Evolutionary conservation across 1,140 invertebrate species (phyloP), one percentile per base, ranked within the genome.

Genomic region (Drosophila ogumai): DNA sequence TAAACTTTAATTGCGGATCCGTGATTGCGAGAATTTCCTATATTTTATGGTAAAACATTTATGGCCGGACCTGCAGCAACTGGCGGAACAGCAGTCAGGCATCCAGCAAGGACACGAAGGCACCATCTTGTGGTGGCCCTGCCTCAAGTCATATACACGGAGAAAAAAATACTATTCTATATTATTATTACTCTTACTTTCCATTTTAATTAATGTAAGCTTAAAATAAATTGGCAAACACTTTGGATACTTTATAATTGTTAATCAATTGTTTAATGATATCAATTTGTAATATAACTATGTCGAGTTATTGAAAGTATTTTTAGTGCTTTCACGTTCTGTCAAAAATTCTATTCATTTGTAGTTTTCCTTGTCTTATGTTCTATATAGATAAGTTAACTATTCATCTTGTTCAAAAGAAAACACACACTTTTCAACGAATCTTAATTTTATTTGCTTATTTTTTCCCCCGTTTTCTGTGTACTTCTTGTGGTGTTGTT

Each of bases 31-130:
- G 15, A 47, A 44, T 38, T 46, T 43, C 28, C 28, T 32, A 31
- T 59, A 41, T 32, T 64, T 69, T 41, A 17, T 22, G 10, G 13
- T 32, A 17, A 36, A 58, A 50, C 66, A 49, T 72, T 71, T 72
- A 71, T 58, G 28, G 31, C 65, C 65, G 41, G 34, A 57, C 40
- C 32, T 43, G 63, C 31, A 38, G 9, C 58, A 43, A 64, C 58
- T 52, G 65, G 65, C 41, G 43, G 10, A 49, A 55, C 65, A 56
- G 64, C 34, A 57, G 65, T 28, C 68, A 57, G 34, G 64, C 40
- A 28, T 46, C n/a, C 17, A 31, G 19, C 28, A 41, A 46, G 56
- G 40, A 65, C 41, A 46, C 19, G 28, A 22, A 32, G 49, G 17
- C 50, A 57, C 50, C 65, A 69, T 72, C 63, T 66, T 69, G 49